Base-by-base conservation (phyloP, 2,797 vertebrate genomes). In the Mionectes olivaceus region DNA sequence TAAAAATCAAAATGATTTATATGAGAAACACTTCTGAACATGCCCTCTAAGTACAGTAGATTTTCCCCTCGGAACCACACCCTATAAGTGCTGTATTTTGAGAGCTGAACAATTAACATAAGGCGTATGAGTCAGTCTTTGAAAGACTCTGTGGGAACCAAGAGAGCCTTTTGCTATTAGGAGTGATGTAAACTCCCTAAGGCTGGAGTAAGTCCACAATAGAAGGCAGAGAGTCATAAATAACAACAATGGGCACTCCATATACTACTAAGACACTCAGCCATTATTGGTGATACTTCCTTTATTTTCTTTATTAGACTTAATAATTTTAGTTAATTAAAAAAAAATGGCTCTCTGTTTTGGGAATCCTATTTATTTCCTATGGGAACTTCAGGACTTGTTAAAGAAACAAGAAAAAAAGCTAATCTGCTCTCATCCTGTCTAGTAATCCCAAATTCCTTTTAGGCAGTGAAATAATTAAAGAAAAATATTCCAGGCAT, bases 111-210 rank as follows among this genome's bases (percentile, higher is more conserved):
- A 98, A 98, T 98, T 98, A 98, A 98, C 98, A 98, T 98, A 97
- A 98, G 97, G 97, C 97, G 95, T 98, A 98, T 98, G 98, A 98
- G 98, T 99, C 98, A 98, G 98, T 97, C 97, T 97, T 96, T 98
- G 98, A 98, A 98, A 97, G 96, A 97, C 97, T 98, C 98, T 98
- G 98, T 99, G 98, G 98, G 98, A 99, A 99, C 98, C 83, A 96
- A 97, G 35, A 97, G 96, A 98, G 97, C 97, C 97, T 98, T 98
- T 98, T 98, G 98, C 98, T 98, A 96, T 97, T 97, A 96, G 95
- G 95, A 98, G 98, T 98, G 98, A 99, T 98, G 97, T 98, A 98
- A 98, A 98, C 98, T 98, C 97, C 97, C 97, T 97, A 97, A 97
- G 97, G 98, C 98, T 98, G 98, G 98, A 98, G 91, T 96, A 97